Evolutionary conservation across 2,888 invertebrate genomes (phyloP).

Genomic region (Rutpela maculata): DNA sequence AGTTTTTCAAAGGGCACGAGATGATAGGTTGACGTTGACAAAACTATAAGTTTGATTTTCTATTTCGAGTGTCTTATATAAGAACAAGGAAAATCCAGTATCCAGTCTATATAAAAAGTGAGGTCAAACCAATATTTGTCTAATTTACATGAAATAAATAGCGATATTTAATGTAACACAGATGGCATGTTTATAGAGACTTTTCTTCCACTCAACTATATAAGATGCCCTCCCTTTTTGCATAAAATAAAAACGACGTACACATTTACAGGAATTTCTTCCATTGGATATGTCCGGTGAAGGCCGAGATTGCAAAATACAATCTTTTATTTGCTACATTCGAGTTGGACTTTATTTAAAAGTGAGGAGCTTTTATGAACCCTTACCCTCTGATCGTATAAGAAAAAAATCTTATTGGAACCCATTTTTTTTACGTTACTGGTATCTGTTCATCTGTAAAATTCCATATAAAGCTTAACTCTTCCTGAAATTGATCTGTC

Average conservation of each 20-base stretch:
- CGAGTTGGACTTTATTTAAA: neutral
- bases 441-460: neutral
- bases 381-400: neutral
- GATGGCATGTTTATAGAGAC: neutral
- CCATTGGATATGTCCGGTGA: neutral
- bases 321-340: neutral
- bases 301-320: neutral
- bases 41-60: no score
- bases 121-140: no score
- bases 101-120: no score
- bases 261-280: neutral
- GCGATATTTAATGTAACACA: neutral
- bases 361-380: neutral
- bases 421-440: neutral
- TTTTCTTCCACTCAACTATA: neutral
- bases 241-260: neutral
- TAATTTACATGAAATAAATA: neutral
- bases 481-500: no score
- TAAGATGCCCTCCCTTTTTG: neutral
- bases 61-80: no score
- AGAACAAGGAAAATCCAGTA: no score
- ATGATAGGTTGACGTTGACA: no score
- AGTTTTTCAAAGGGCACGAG: no score
- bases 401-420: neutral
- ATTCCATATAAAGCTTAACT: neutral